These are phyloP conservation scores for Mobula birostris DNA, from an alignment of 2,113 vertebrate genomes.

Conservation along the genomic window DNA sequence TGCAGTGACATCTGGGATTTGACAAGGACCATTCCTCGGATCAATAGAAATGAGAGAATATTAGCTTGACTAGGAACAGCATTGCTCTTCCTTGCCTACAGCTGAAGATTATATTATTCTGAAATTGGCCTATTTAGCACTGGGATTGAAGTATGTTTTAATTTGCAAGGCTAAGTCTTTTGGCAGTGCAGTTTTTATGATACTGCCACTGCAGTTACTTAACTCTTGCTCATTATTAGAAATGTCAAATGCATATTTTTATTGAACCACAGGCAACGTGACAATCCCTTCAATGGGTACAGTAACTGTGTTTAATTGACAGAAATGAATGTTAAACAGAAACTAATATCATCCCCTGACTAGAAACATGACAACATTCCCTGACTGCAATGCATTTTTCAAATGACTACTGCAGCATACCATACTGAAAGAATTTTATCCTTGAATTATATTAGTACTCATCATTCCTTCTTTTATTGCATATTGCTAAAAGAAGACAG, in stretches of 20 bases:
- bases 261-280: constrained; percentile 25
- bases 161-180: neutral
- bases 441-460: neutral
- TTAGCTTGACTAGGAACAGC: neutral
- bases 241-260: constrained; percentile 27
- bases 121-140: neutral
- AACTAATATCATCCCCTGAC: constrained; percentile 14
- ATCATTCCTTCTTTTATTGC: neutral
- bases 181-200: neutral
- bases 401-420: neutral
- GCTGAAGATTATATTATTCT: neutral
- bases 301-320: constrained; percentile 22
- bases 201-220: constrained; percentile 4
- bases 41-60: neutral
- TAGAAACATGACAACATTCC: neutral
- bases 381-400: neutral
- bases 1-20: neutral
- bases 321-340: constrained; percentile 31
- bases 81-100: neutral
- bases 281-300: neutral
- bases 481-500: neutral
- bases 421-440: neutral
- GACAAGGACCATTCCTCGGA: neutral
- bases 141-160: neutral
- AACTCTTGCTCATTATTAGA: constrained; percentile 24